Conservation (phyloP, 2,113 vertebrate species). For the Marmota flaviventris region DNA sequence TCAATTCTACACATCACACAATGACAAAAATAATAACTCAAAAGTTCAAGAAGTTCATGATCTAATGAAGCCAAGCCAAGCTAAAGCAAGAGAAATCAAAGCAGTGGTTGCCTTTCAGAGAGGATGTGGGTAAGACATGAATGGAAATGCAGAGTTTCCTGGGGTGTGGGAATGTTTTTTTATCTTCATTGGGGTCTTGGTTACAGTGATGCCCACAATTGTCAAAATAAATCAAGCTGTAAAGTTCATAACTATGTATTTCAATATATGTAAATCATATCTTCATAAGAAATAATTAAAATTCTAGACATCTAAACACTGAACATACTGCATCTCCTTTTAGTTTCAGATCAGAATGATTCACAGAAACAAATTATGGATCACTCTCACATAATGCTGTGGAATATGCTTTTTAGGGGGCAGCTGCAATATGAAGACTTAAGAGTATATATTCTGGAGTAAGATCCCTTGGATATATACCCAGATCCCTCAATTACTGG, state of each 20-base stretch:
- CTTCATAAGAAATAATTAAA: constrained; percentile 27
- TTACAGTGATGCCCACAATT: background rate
- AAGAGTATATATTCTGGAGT: background rate
- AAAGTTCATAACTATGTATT: background rate
- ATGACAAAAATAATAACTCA: background rate
- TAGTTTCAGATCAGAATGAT: constrained; percentile 33
- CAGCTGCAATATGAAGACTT: background rate
- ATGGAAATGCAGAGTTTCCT: background rate
- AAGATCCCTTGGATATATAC: background rate
- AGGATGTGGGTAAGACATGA: background rate
- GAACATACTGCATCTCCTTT: background rate
- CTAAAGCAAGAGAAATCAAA: background rate
- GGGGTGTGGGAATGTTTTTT: background rate
- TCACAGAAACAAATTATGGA: background rate
- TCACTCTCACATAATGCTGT: background rate
- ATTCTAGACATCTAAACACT: constrained; percentile 5
- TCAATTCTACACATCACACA: background rate
- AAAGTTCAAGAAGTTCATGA: background rate
- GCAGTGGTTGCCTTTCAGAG: background rate
- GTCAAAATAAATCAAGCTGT: background rate
- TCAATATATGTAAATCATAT: background rate
- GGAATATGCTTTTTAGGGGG: background rate
- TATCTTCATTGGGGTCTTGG: background rate
- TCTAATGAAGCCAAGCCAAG: background rate
- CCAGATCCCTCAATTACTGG: background rate